A percentile compares a stretch with the other conserved stretches of the same genome.
phyloP scores from a whole-genome alignment of 30 jellyfish, hydroid and myxozoan genomes.

The Cassiopea andromeda region DNA sequence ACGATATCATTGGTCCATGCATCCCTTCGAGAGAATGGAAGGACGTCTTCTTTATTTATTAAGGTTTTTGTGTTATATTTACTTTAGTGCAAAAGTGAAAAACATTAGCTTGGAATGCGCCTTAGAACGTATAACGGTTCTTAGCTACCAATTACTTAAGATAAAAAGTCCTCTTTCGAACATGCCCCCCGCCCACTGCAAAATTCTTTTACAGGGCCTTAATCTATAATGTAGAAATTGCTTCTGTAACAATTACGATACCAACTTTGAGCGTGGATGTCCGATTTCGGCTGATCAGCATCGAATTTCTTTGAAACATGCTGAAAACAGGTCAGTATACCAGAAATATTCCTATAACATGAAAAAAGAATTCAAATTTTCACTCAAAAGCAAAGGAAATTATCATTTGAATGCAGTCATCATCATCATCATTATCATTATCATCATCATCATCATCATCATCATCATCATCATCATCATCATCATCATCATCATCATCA shows the following conservation, averaged over 20 bases:
- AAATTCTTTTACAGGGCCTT: too few species aligned
- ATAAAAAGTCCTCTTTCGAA: too few species aligned
- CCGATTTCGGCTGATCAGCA: conserved; percentile 98
- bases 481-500: neutral
- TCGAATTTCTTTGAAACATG: conserved; percentile 68
- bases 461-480: neutral
- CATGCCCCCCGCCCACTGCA: too few species aligned
- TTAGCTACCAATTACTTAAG: too few species aligned
- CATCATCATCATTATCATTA: neutral
- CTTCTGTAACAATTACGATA: neutral
- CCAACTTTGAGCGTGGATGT: conserved; percentile 84
- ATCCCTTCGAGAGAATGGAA: too few species aligned
- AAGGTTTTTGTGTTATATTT: too few species aligned
- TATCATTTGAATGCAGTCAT: neutral
- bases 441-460: neutral
- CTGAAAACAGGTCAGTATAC: conserved; percentile 71
- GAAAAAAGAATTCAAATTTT: neutral
- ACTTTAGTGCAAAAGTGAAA: too few species aligned
- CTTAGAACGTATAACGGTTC: too few species aligned
- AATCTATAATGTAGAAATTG: too few species aligned
- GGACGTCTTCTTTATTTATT: too few species aligned
- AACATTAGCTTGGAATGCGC: too few species aligned
- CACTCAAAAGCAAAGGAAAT: neutral
- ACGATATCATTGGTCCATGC: too few species aligned
- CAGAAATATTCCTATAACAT: conserved; percentile 69